phyloP scores from a whole-genome alignment of 2,797 vertebrate species.

The Leucoraja ocellata region DNA sequence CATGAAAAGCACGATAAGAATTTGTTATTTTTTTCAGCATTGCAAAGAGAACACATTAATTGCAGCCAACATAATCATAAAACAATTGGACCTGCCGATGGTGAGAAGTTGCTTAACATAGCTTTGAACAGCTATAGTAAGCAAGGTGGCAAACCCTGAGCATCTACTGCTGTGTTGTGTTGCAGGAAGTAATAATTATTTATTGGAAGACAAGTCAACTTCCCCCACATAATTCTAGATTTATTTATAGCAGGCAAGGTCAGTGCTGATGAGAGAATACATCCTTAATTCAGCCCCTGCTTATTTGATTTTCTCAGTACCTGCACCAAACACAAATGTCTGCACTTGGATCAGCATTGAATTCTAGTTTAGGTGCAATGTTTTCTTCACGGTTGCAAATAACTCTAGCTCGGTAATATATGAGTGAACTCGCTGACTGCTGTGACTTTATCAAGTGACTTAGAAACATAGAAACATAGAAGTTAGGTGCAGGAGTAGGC shows the following conservation, averaged over 20 bases:
- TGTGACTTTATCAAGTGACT: background rate
- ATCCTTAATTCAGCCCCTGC: background rate
- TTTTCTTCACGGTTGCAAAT: background rate
- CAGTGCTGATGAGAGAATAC: background rate
- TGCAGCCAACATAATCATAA: background rate
- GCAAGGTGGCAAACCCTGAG: background rate
- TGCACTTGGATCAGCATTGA: background rate
- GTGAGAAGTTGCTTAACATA: background rate
- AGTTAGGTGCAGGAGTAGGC: too few species aligned
- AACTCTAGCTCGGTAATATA: background rate
- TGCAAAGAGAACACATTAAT: background rate
- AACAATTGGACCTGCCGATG: background rate
- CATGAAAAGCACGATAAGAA: background rate
- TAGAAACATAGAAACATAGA: too few species aligned
- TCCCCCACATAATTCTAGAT: background rate
- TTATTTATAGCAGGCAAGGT: background rate
- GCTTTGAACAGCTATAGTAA: background rate
- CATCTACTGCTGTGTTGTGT: background rate
- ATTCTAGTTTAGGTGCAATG: background rate
- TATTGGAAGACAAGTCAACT: background rate
- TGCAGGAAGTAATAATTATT: slow-evolving; percentile 10
- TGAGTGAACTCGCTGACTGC: background rate
- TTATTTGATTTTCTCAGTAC: background rate
- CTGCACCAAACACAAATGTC: background rate
- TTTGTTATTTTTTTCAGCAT: background rate